Evolutionary conservation across 2,888 invertebrate species (phyloP).

Genomic region (Drepanosiphum platanoidis): DNA sequence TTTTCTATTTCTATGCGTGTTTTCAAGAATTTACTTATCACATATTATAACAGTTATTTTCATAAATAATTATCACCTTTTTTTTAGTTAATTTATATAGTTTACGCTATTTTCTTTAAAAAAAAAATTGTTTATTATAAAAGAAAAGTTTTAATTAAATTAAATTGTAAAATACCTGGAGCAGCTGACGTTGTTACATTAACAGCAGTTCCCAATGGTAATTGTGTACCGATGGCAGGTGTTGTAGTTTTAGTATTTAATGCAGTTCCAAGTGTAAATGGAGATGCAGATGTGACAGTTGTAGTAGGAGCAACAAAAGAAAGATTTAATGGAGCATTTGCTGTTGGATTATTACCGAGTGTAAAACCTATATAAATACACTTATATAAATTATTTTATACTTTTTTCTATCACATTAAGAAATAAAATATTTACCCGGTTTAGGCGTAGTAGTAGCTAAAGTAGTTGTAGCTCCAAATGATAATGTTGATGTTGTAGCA

Average conservation of each 20-base stretch:
- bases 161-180: conserved; percentile 21
- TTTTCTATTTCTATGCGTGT: no score
- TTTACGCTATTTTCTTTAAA: no score
- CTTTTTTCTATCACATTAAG: background rate
- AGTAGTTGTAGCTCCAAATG: conserved; percentile 41
- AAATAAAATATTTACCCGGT: conserved; percentile 13
- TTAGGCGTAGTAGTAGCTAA: conserved; percentile 39
- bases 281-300: conserved; percentile 26
- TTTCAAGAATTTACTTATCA: no score
- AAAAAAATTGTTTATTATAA: no score
- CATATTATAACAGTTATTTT: no score
- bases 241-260: conserved; percentile 30
- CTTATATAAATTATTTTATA: background rate
- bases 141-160: background rate
- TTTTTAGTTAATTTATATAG: no score
- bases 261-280: conserved; percentile 47
- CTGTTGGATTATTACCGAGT: conserved; percentile 17
- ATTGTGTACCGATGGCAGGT: conserved; percentile 28
- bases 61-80: no score
- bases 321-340: conserved; percentile 57
- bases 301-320: conserved; percentile 30
- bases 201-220: conserved; percentile 33
- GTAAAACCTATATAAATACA: conserved; percentile 40
- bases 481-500: conserved; percentile 19
- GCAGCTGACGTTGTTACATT: conserved; percentile 34